phyloP scores from a whole-genome alignment of 2,797 vertebrate species.

The Alosa sapidissima region DNA sequence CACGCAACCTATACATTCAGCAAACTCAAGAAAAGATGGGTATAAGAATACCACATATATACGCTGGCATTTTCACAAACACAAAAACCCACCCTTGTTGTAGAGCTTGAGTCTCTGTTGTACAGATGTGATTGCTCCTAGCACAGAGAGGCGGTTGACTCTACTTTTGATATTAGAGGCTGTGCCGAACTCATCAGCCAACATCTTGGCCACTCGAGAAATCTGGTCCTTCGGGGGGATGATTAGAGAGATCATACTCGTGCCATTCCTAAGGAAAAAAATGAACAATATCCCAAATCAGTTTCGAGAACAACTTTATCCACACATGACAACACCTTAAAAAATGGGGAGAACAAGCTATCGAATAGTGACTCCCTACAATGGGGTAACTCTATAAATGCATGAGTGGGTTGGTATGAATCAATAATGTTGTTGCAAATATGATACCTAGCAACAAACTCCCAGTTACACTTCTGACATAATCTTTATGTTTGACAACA shows the following conservation, averaged over 20 bases:
- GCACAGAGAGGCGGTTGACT: constrained; percentile 86
- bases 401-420: neutral
- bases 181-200: constrained; percentile 87
- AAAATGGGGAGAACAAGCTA: neutral
- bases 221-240: constrained; percentile 91
- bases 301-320: neutral
- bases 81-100: constrained; percentile 84
- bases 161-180: constrained; percentile 89
- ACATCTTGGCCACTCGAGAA: constrained; percentile 87
- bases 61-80: neutral
- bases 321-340: neutral
- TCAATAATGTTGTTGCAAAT: neutral
- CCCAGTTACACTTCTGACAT: neutral
- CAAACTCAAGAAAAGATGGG: too few relatives aligned
- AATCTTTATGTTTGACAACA: neutral
- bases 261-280: constrained; percentile 78
- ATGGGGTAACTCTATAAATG: neutral
- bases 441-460: neutral
- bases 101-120: constrained; percentile 91
- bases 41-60: neutral
- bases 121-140: constrained; percentile 90
- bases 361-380: neutral
- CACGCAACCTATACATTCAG: too few relatives aligned
- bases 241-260: constrained; percentile 90
- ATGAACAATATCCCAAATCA: neutral